These are phyloP conservation scores for Tychaedon coryphoeus DNA, from an alignment of 2,113 vertebrate genomes.

Conservation along the genomic window DNA sequence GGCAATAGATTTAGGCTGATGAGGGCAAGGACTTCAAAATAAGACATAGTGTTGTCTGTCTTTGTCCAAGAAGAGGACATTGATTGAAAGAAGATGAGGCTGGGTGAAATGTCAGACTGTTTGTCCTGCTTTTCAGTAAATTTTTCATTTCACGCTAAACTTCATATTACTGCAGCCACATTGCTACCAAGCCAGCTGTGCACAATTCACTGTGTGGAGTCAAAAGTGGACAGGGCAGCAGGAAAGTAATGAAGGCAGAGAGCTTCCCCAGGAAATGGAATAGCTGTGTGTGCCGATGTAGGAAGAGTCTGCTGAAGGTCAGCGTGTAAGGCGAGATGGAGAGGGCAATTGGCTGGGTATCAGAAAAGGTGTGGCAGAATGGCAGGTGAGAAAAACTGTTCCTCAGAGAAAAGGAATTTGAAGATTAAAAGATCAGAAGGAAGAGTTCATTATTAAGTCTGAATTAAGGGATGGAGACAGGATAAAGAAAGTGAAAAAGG, in stretches of 20 bases:
- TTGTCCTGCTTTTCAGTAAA: background rate
- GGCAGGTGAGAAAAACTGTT: background rate
- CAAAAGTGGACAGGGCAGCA: background rate
- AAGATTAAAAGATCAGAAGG: slow-evolving; percentile 10
- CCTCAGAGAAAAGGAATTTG: background rate
- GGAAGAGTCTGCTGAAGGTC: background rate
- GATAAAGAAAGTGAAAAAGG: background rate
- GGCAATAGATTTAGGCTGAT: background rate
- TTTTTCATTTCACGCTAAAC: background rate
- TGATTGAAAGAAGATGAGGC: background rate
- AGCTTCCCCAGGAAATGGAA: background rate
- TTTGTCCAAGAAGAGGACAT: background rate
- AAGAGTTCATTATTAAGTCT: background rate
- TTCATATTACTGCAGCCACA: background rate
- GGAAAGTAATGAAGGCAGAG: background rate
- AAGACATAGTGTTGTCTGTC: background rate
- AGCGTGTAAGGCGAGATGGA: background rate
- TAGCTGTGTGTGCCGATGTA: background rate
- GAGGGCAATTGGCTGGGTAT: background rate
- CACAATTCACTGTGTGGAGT: background rate
- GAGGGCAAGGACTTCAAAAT: background rate
- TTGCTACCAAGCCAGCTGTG: background rate
- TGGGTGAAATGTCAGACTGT: background rate
- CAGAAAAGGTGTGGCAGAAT: background rate
- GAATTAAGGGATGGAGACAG: background rate